Evolutionary conservation across 2,888 invertebrate species (phyloP).

Genomic region (Creontiades dilutus): DNA sequence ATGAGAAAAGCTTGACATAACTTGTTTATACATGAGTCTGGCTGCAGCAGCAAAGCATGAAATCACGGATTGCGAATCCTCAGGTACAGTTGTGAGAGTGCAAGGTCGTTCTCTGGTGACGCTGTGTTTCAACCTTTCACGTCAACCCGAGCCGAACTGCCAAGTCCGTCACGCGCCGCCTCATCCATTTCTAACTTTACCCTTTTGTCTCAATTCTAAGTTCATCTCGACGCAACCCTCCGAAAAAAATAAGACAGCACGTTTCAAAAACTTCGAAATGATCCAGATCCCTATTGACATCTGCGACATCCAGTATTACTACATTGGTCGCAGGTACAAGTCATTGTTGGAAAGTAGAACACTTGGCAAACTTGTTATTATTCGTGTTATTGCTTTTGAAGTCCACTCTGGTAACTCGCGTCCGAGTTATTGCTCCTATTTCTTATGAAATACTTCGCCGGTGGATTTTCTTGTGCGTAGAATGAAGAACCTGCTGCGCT

Average conservation of each 20-base stretch:
- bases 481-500: too few relatives aligned
- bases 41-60: too few relatives aligned
- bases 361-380: neutral
- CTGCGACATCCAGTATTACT: neutral
- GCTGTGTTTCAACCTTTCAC: slow-evolving; percentile 19
- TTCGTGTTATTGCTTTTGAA: neutral
- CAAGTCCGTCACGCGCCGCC: slow-evolving; percentile 23
- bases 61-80: neutral
- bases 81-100: neutral
- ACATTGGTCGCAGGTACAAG: neutral
- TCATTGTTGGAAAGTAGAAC: neutral
- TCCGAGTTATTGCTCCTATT: too few relatives aligned
- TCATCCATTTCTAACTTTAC: slow-evolving; percentile 5
- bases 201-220: slow-evolving; percentile 4
- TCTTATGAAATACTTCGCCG: too few relatives aligned
- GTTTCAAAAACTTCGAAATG: slow-evolving; percentile 6
- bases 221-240: slow-evolving; percentile 21
- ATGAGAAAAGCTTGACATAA: too few relatives aligned
- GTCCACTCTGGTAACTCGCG: neutral
- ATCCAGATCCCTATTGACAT: neutral
- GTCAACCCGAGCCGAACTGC: neutral
- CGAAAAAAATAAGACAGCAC: neutral
- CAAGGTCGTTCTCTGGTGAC: slow-evolving; percentile 22
- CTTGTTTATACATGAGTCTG: too few relatives aligned
- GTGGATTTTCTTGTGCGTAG: too few relatives aligned